A percentile compares a stretch with the other conserved stretches of the same genome.
Conservation (phyloP, 2,113 vertebrate species). For the Rhea americana region DNA sequence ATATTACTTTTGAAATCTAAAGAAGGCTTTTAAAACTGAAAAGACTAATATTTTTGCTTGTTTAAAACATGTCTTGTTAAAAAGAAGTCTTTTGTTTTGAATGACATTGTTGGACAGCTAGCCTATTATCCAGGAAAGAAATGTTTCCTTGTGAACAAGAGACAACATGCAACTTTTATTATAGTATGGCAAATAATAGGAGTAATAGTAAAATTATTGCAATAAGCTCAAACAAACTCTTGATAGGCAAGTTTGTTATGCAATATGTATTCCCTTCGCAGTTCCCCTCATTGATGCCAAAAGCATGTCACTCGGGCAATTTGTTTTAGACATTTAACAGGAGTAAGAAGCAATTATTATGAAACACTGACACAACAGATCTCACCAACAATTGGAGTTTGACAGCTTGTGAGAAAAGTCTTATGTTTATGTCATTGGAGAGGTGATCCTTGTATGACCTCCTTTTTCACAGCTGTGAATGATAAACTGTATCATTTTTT, state of each 20-base stretch:
- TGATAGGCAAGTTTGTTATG: slow-evolving; percentile 40
- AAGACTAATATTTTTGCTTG: not conserved
- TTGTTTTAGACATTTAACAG: slow-evolving; percentile 68
- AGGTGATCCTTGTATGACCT: slow-evolving; percentile 66
- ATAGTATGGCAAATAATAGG: slow-evolving; percentile 34
- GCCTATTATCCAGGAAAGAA: slow-evolving; percentile 10
- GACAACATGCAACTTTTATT: slow-evolving; percentile 27
- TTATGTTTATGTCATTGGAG: slow-evolving; percentile 66
- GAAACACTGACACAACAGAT: slow-evolving; percentile 71
- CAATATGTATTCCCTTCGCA: not conserved
- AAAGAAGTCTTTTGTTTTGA: slow-evolving; percentile 1
- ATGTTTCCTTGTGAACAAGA: slow-evolving; percentile 5
- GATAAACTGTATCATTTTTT: slow-evolving; percentile 39
- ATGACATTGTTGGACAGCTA: not conserved
- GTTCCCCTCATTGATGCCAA: slow-evolving; percentile 48
- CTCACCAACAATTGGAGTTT: slow-evolving; percentile 70
- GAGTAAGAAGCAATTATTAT: slow-evolving; percentile 72
- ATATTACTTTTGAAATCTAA: not conserved
- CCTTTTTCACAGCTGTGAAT: slow-evolving; percentile 57
- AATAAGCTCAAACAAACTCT: slow-evolving; percentile 28
- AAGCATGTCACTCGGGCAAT: slow-evolving; percentile 64
- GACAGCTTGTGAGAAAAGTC: slow-evolving; percentile 69
- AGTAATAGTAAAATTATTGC: slow-evolving; percentile 36
- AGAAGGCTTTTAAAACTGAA: not conserved
- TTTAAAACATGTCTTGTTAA: not conserved